Percentiles rank a stretch among this genome's conserved stretches.
Evolutionary conservation across 2,113 vertebrate genomes (phyloP).

Genomic region (Eublepharis macularius): DNA sequence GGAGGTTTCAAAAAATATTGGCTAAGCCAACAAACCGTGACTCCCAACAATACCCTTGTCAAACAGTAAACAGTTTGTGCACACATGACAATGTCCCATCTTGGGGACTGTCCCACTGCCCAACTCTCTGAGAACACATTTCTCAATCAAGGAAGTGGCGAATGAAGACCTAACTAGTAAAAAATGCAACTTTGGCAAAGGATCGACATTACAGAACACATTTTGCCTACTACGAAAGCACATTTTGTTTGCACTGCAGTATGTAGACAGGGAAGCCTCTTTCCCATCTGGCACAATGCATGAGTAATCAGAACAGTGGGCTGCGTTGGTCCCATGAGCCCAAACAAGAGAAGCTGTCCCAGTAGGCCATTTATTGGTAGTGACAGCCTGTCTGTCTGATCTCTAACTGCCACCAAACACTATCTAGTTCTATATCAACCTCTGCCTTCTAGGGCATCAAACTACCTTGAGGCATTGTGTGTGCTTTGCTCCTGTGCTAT

Average conservation of each 20-base stretch:
- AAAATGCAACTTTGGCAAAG: background rate
- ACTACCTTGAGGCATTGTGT: background rate
- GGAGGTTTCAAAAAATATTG: background rate
- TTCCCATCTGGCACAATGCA: background rate
- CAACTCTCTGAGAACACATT: background rate
- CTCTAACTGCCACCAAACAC: background rate
- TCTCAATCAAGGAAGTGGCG: background rate
- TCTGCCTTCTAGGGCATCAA: slow-evolving; percentile 3
- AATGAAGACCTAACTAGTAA: background rate
- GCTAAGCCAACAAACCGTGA: background rate
- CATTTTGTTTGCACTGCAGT: background rate
- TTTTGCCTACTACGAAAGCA: background rate
- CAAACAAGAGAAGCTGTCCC: background rate
- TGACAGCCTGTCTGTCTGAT: background rate
- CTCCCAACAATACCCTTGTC: background rate
- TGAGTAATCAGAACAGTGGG: background rate
- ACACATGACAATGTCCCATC: too few species aligned
- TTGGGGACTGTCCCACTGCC: background rate
- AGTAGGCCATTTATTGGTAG: background rate
- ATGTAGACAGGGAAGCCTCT: background rate
- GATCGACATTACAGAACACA: background rate
- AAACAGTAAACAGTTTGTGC: background rate
- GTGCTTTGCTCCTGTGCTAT: background rate
- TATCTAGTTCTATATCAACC: background rate
- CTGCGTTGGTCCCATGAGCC: background rate